A percentile compares a stretch with the other conserved stretches of the same genome.
These are phyloP conservation scores for Clarias magur DNA, from an alignment of 2,113 vertebrate genomes.

Conservation along the genomic window DNA sequence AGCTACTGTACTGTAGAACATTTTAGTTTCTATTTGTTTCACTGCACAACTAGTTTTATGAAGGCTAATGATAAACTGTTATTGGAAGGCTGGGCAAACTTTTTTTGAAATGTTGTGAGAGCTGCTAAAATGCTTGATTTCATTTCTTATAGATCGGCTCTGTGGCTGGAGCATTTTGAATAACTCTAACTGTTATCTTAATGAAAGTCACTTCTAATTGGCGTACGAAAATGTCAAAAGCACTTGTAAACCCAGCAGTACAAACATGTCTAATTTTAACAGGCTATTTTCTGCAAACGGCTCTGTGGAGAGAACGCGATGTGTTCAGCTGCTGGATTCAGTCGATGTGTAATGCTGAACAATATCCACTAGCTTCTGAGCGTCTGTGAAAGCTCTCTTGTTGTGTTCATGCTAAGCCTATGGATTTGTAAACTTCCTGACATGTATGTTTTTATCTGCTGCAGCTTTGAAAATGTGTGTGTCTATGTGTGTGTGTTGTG, in stretches of 20 bases:
- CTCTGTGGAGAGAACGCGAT: not conserved
- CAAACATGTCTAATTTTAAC: not conserved
- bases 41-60: not conserved
- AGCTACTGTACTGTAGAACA: not conserved
- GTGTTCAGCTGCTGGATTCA: not conserved
- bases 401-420: not conserved
- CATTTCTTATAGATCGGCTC: not conserved
- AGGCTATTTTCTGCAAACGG: not conserved
- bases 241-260: not conserved
- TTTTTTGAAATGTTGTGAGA: not conserved
- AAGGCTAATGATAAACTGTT: not conserved
- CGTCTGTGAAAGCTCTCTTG: not conserved
- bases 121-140: not conserved
- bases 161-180: not conserved
- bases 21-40: not conserved
- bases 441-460: not conserved
- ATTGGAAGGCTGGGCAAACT: not conserved
- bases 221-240: not conserved
- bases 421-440: not conserved
- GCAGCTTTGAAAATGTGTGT: not conserved
- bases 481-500: not conserved
- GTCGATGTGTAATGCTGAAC: not conserved
- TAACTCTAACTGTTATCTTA: not conserved
- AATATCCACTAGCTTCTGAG: not conserved
- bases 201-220: not conserved